These are phyloP conservation scores for Drosophila biarmipes DNA, from an alignment of 1,140 invertebrate species.

Conservation along the genomic window DNA sequence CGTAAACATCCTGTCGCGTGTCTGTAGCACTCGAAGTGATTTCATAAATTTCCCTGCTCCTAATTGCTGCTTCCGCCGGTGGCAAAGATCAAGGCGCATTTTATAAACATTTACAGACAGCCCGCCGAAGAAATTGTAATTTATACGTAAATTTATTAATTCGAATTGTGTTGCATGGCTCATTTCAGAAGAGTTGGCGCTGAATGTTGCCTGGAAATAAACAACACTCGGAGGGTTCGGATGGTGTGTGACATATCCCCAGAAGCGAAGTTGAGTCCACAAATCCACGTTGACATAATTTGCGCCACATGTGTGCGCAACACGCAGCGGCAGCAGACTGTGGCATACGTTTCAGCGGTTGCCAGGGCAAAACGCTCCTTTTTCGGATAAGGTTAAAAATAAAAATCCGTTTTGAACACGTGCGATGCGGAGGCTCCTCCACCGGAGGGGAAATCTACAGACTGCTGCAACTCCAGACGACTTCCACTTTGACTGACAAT, in stretches of 20 bases:
- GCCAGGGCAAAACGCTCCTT: conserved; percentile 28
- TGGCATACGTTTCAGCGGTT: conserved; percentile 47
- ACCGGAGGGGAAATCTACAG: neutral
- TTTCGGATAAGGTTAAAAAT: conserved; percentile 63
- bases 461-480: conserved; percentile 9
- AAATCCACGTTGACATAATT: conserved; percentile 78
- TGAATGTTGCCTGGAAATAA: conserved; percentile 52
- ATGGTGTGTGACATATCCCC: conserved; percentile 26
- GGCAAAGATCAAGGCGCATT: conserved; percentile 60
- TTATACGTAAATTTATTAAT: conserved; percentile 75
- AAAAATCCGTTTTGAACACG: conserved; percentile 74
- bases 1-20: conserved; percentile 79
- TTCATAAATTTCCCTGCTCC: conserved; percentile 58
- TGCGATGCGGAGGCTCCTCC: conserved; percentile 32
- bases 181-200: conserved; percentile 47
- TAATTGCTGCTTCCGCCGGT: conserved; percentile 73
- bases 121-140: conserved; percentile 36
- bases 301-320: conserved; percentile 69
- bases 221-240: conserved; percentile 20
- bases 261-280: conserved; percentile 32
- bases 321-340: conserved; percentile 31
- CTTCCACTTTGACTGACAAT: conserved; percentile 78
- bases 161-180: conserved; percentile 60
- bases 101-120: conserved; percentile 45
- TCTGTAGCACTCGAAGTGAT: conserved; percentile 49